Conservation (phyloP, 1,140 invertebrate genomes). For the Drosophila lacertosa region DNA sequence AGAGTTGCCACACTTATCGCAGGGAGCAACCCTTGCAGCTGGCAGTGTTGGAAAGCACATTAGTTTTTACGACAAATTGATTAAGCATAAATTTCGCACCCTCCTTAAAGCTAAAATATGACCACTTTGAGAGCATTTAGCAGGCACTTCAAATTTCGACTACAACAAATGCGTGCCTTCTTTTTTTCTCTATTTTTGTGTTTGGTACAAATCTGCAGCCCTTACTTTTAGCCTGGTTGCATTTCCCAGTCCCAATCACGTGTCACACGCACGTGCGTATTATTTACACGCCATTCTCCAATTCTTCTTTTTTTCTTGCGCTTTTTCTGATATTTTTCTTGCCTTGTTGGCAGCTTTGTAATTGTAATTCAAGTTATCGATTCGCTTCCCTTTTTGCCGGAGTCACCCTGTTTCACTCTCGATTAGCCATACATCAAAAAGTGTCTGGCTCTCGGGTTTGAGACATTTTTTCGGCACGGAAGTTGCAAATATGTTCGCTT, state of each 20-base stretch:
- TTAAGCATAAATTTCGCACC: slow-evolving; percentile 80
- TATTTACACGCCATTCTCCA: slow-evolving; percentile 75
- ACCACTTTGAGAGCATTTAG: slow-evolving; percentile 78
- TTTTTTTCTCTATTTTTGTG: too few relatives aligned
- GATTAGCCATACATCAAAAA: slow-evolving; percentile 80
- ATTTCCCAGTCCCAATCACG: slow-evolving; percentile 60
- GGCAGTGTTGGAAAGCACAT: slow-evolving; percentile 33
- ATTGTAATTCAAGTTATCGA: slow-evolving; percentile 74
- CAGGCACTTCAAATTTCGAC: slow-evolving; percentile 71
- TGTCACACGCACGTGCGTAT: slow-evolving; percentile 83
- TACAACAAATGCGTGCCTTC: slow-evolving; percentile 29
- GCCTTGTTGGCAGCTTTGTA: slow-evolving; percentile 38
- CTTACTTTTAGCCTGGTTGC: neutral
- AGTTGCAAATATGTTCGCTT: slow-evolving; percentile 79
- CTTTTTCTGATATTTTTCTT: slow-evolving; percentile 5
- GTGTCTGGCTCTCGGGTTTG: slow-evolving; percentile 29
- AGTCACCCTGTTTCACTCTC: slow-evolving; percentile 23
- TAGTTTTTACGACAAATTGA: slow-evolving; percentile 84
- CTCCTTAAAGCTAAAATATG: slow-evolving; percentile 51
- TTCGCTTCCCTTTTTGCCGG: slow-evolving; percentile 22
- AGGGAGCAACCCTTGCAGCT: slow-evolving; percentile 25
- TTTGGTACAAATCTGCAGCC: too few relatives aligned
- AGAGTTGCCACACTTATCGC: slow-evolving; percentile 66
- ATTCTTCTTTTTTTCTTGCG: slow-evolving; percentile 35
- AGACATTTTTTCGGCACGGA: slow-evolving; percentile 46